Evolutionary conservation across 1,140 invertebrate species (phyloP).

Genomic region (Thaumatotibia leucotreta): DNA sequence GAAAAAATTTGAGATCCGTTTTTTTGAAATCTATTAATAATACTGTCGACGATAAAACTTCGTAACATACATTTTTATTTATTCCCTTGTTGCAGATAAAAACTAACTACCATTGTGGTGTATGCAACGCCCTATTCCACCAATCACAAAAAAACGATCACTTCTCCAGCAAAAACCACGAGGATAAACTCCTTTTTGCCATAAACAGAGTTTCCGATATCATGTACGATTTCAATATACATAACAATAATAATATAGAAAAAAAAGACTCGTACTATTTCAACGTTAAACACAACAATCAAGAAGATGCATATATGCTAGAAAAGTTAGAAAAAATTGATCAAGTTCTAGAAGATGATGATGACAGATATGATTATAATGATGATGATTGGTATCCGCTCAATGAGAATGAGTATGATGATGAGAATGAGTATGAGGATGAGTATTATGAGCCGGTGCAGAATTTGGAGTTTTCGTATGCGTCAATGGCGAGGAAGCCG

Average conservation of each 20-base stretch:
- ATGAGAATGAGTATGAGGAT: conserved; percentile 7
- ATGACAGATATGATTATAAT: not conserved
- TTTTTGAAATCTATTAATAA: too few relatives aligned
- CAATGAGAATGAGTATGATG: conserved; percentile 7
- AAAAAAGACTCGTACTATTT: not conserved
- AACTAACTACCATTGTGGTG: conserved; percentile 22
- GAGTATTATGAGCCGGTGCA: not conserved
- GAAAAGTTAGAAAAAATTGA: not conserved
- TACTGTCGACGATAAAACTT: too few relatives aligned
- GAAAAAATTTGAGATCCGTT: too few relatives aligned
- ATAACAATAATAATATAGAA: not conserved
- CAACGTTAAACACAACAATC: not conserved
- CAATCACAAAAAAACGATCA: conserved; percentile 16
- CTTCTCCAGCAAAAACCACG: conserved; percentile 21
- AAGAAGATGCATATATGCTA: not conserved
- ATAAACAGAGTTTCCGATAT: conserved; percentile 22
- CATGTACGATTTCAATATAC: not conserved
- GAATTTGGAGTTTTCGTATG: conserved; percentile 5
- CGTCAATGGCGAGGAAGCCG: conserved; percentile 12
- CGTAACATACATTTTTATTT: too few relatives aligned
- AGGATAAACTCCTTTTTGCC: conserved; percentile 21
- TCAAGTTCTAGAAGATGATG: not conserved
- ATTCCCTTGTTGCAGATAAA: not conserved
- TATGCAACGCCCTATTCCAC: conserved; percentile 28
- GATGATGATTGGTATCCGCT: not conserved